Evolutionary conservation across 2,797 vertebrate genomes (phyloP).

Genomic region (Cynopterus sphinx): DNA sequence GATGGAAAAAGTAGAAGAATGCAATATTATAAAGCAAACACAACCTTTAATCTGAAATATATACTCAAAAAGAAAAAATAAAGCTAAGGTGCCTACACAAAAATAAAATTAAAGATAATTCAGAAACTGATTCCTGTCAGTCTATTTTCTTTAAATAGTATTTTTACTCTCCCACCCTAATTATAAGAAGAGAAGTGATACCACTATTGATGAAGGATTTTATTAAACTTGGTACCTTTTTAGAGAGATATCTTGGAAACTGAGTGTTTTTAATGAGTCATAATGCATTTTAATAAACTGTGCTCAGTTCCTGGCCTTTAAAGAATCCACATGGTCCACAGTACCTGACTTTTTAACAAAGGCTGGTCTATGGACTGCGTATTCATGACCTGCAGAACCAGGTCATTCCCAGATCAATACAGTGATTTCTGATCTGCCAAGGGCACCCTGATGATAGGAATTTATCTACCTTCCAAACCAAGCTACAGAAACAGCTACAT

Average conservation of each 20-base stretch:
- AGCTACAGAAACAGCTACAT: not conserved
- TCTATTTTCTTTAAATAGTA: not conserved
- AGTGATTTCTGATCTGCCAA: not conserved
- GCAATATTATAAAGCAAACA: not conserved
- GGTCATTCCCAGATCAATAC: not conserved
- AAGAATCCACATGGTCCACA: not conserved
- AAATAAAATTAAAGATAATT: not conserved
- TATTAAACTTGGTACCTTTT: not conserved
- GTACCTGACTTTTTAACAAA: not conserved
- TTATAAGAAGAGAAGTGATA: not conserved
- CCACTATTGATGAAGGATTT: not conserved
- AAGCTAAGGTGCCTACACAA: not conserved
- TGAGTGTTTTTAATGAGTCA: not conserved
- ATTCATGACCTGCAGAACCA: accelerated
- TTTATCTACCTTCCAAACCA: not conserved
- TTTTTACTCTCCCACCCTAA: not conserved
- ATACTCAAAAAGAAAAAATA: not conserved
- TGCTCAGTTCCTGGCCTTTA: not conserved
- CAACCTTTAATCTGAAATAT: not conserved
- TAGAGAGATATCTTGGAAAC: not conserved
- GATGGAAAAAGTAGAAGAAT: not conserved
- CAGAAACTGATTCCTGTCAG: not conserved
- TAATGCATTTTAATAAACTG: not conserved
- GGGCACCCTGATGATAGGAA: not conserved
- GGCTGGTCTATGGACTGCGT: not conserved